Evolutionary conservation across 2,888 invertebrate species (phyloP), one percentile per base, ranked within the genome.

Genomic region (Lathronympha strigana): DNA sequence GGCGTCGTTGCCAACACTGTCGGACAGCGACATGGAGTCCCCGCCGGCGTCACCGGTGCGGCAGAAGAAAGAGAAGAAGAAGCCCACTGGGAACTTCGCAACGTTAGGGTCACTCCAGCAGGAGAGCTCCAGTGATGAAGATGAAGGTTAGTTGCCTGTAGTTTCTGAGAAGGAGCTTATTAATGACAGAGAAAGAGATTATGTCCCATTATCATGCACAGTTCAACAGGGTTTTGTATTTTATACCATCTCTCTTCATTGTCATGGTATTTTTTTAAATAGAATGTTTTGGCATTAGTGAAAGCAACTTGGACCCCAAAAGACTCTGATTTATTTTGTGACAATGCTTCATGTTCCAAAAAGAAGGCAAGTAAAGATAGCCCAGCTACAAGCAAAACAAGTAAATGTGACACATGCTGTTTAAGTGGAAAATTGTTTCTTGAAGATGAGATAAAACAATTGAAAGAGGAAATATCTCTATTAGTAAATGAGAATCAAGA

Each of bases 111-210:
- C 93, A 0, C 76, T 94, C 69, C 92, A 93, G 61, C 91, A 91
- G 53, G 88, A 90, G 1, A 93, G 93, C 53, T 92, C 92, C 1
- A 94, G 94, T 79, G 94, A 94, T 70, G 94, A 94, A 68, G 94
- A 93, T 69, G 94, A 95, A 83, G 94, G 94, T 92, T 68, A 61
- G 63, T 62, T 33, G 23, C 9, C 15, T 36, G 38, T 67, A 13
- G 40, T 67, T 66, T 31, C 13, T 19, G 28, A 45, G 9, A 11
- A 33, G 3, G 11, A 33, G 33, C 9, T 11, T 33, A 33, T 33
- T n/a, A n/a, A n/a, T n/a, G n/a, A n/a, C n/a, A n/a, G n/a, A n/a
- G n/a, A n/a, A n/a, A 33, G 33, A 33, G 13, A 33, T 13, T 2
- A 11, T 11, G 9, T 2, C 2, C 3, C 11, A 38, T n/a, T 15